Evolutionary conservation across 2,888 invertebrate genomes (phyloP).

Genomic region (Parnassius mnemosyne): DNA sequence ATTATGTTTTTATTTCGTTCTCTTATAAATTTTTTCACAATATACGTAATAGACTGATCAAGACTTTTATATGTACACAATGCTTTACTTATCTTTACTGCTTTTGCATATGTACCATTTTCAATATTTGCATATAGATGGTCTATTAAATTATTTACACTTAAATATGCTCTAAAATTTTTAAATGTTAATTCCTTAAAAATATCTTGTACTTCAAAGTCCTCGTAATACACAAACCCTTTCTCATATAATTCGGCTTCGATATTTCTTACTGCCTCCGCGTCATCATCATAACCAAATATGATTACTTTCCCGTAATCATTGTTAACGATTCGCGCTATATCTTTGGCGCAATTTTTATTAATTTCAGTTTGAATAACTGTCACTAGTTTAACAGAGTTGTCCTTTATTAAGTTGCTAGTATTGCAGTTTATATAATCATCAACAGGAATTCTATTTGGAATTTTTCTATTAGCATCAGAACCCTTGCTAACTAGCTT

Average conservation of each 20-base stretch:
- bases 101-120: neutral
- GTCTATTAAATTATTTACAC: constrained; percentile 8
- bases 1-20: neutral
- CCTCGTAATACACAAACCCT: constrained; percentile 1
- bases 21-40: neutral
- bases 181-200: constrained; percentile 3
- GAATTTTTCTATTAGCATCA: constrained; percentile 12
- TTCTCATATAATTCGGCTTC: neutral
- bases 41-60: neutral
- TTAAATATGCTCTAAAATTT: neutral
- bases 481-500: constrained; percentile 1
- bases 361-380: neutral
- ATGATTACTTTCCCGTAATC: constrained; percentile 13
- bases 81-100: constrained; percentile 5
- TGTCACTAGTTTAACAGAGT: constrained; percentile 12
- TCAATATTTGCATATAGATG: neutral
- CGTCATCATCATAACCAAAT: neutral
- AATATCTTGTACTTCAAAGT: neutral
- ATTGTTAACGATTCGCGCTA: constrained; percentile 7
- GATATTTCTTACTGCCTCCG: constrained; percentile 2
- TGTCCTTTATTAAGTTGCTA: constrained; percentile 6
- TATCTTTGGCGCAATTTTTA: constrained; percentile 9
- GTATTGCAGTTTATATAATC: constrained; percentile 10
- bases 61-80: neutral
- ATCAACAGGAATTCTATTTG: constrained; percentile 10